Evolutionary conservation across 2,797 vertebrate genomes (phyloP).

Genomic region (Paedocypris micromegethes): DNA sequence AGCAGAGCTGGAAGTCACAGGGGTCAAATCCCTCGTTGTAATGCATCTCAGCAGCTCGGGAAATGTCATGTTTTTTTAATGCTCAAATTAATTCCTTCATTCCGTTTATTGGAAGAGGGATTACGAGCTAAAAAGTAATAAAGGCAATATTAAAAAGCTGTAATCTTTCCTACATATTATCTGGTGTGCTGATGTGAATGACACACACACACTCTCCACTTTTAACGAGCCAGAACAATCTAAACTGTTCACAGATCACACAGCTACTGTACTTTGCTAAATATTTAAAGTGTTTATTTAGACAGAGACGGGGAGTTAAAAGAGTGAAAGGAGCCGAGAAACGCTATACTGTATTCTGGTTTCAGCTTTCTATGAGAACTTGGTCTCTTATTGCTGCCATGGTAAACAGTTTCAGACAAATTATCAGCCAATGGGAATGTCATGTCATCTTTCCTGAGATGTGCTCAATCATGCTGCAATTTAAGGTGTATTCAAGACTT

Average conservation of each 20-base stretch:
- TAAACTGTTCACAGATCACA: conserved; percentile 10
- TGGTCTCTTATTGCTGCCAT: conserved; percentile 23
- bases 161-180: conserved; percentile 17
- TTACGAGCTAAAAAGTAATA: conserved; percentile 17
- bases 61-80: not conserved
- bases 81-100: not conserved
- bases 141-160: conserved; percentile 7
- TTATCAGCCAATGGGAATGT: conserved; percentile 18
- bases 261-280: conserved; percentile 17
- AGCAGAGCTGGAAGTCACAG: conserved; percentile 1
- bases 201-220: conserved; percentile 30
- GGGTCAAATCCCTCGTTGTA: conserved; percentile 7
- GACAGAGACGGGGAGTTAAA: conserved; percentile 3
- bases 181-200: conserved; percentile 28
- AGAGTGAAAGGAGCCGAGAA: conserved; percentile 21
- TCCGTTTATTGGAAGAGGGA: not conserved
- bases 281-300: conserved; percentile 14
- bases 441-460: conserved; percentile 25
- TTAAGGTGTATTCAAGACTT: conserved; percentile 63
- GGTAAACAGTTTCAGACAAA: conserved; percentile 32
- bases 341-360: not conserved
- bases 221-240: conserved; percentile 30
- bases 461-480: conserved; percentile 48
- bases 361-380: conserved; percentile 8
- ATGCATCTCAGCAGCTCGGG: not conserved